Evolutionary conservation across 30 jellyfish, hydroid and myxozoan genomes (phyloP).

Genomic region (Aurelia coerulea): DNA sequence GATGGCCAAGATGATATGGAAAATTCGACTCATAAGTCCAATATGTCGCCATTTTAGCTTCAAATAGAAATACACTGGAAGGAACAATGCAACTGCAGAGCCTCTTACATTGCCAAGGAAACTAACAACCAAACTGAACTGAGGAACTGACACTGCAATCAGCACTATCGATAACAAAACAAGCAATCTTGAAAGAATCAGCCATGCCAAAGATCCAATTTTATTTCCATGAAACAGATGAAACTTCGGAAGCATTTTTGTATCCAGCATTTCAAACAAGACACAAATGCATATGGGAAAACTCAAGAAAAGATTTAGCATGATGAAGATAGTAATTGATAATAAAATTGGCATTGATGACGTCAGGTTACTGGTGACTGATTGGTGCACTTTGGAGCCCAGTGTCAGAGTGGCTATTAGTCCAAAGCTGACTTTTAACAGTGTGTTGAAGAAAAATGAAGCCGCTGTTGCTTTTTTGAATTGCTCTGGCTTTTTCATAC

Average conservation of each 20-base stretch:
- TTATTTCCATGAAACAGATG: conserved; percentile 10
- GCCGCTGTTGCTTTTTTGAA: conserved; percentile 8
- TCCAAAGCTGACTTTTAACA: conserved; percentile 42
- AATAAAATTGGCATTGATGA: conserved; percentile 17
- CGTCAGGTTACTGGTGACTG: conserved; percentile 48
- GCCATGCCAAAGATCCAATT: conserved; percentile 35
- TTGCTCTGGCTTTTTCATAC: conserved; percentile 65
- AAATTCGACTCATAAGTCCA: not conserved
- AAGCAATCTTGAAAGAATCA: conserved; percentile 46
- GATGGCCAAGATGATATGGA: conserved; percentile 30
- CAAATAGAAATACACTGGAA: conserved; percentile 66
- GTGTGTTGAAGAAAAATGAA: conserved; percentile 31
- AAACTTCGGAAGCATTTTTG: conserved; percentile 33
- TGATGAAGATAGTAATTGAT: conserved; percentile 13
- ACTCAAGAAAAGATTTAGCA: conserved; percentile 9
- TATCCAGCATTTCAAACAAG: conserved; percentile 79
- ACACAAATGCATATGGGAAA: conserved; percentile 74
- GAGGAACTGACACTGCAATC: conserved; percentile 74
- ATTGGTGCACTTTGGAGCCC: conserved; percentile 46
- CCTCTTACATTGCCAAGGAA: conserved; percentile 79
- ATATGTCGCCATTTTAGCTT: conserved; percentile 44
- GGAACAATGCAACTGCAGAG: conserved; percentile 35
- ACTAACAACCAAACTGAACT: conserved; percentile 74
- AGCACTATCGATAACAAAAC: conserved; percentile 18
- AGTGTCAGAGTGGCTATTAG: conserved; percentile 51